Evolutionary conservation across 2,888 invertebrate species (phyloP).

Genomic region (Zaprionus bogoriensis): DNA sequence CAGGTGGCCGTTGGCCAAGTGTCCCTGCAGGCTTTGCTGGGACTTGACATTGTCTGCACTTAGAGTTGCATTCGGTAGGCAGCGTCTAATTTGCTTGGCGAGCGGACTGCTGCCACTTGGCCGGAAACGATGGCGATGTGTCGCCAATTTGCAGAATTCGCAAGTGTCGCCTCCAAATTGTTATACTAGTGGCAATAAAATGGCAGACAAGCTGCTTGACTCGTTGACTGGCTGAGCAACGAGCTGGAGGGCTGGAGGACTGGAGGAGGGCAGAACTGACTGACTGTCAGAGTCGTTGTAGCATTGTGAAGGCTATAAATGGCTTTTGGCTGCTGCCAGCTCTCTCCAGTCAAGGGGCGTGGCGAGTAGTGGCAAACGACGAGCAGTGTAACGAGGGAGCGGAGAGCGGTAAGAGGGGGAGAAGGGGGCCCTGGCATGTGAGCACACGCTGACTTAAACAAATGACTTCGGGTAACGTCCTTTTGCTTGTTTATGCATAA

Average conservation of each 20-base stretch:
- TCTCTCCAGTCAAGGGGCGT: slow-evolving; percentile 30
- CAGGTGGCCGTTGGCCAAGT: slow-evolving; percentile 19
- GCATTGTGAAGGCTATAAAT: slow-evolving; percentile 66
- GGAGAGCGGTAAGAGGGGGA: background rate
- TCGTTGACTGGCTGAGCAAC: slow-evolving; percentile 24
- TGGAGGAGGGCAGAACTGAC: background rate
- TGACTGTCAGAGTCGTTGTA: slow-evolving; percentile 34
- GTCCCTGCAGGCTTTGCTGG: too few species aligned
- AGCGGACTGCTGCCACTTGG: slow-evolving; percentile 19
- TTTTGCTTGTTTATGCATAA: slow-evolving; percentile 78
- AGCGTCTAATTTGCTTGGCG: slow-evolving; percentile 43
- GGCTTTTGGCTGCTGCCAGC: slow-evolving; percentile 49
- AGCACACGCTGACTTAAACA: slow-evolving; percentile 69
- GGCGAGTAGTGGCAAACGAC: slow-evolving; percentile 18
- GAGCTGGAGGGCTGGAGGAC: background rate
- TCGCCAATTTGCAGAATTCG: slow-evolving; percentile 45
- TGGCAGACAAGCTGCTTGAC: slow-evolving; percentile 37
- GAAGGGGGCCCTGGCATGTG: slow-evolving; percentile 25
- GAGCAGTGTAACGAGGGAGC: background rate
- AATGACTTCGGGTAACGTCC: slow-evolving; percentile 77
- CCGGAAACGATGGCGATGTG: slow-evolving; percentile 38
- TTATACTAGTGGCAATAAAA: slow-evolving; percentile 74
- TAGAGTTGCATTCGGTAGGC: slow-evolving; percentile 49
- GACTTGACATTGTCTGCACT: slow-evolving; percentile 62
- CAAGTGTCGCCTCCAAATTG: slow-evolving; percentile 57